These are phyloP conservation scores for Oegoconia quadripuncta DNA, from an alignment of 2,888 invertebrate genomes.

Conservation along the genomic window DNA sequence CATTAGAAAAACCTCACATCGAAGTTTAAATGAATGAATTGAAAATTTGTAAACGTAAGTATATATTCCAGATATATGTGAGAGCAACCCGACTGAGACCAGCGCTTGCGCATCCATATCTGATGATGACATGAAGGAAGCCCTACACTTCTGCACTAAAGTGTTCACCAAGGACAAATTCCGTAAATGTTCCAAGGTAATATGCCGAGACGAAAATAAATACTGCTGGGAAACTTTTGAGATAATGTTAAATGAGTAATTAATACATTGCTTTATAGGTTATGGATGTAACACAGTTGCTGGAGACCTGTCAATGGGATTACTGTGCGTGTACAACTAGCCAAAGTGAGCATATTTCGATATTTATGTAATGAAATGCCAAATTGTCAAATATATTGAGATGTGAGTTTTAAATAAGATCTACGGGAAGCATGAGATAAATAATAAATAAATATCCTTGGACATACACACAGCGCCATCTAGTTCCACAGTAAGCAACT, in stretches of 20 bases:
- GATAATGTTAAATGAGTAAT: not conserved
- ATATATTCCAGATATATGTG: slow-evolving; percentile 77
- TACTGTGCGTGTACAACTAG: slow-evolving; percentile 84
- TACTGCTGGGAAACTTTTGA: no score
- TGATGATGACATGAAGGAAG: slow-evolving; percentile 56
- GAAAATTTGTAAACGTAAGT: no score
- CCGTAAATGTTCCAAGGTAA: slow-evolving; percentile 79
- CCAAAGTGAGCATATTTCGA: slow-evolving; percentile 1
- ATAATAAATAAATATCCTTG: no score
- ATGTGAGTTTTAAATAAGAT: no score
- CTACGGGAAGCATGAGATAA: no score
- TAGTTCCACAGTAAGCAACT: no score
- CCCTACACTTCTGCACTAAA: slow-evolving; percentile 80
- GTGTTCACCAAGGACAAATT: slow-evolving; percentile 83
- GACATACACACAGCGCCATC: no score
- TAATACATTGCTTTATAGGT: slow-evolving; percentile 47
- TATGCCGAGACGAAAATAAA: no score
- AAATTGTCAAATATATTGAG: no score
- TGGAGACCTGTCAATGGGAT: slow-evolving; percentile 88
- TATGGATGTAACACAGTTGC: slow-evolving; percentile 82
- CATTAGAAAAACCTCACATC: no score
- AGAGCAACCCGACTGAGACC: slow-evolving; percentile 68
- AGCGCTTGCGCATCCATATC: slow-evolving; percentile 65
- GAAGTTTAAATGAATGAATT: no score
- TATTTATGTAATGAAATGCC: no score